Conservation (phyloP, 2,797 vertebrate species). For the Sebastes miniatus region DNA sequence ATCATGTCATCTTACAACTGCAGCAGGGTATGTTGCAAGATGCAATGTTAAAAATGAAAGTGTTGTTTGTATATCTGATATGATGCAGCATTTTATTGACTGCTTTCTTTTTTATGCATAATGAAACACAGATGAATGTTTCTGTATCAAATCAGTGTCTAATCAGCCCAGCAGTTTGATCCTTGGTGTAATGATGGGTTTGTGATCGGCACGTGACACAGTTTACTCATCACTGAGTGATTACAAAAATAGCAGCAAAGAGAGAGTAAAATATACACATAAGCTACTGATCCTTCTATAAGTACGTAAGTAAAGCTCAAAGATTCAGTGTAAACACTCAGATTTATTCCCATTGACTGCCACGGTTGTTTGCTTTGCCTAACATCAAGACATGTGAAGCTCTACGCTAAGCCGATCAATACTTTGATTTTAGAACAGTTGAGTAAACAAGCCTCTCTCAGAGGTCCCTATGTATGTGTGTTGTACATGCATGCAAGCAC, state of each 20-base stretch:
- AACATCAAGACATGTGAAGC: slow-evolving; percentile 3
- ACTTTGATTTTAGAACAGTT: slow-evolving; percentile 21
- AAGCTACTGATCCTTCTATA: neutral
- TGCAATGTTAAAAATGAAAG: slow-evolving; percentile 30
- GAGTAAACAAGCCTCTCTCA: slow-evolving; percentile 41
- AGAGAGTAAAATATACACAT: neutral
- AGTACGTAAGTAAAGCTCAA: neutral
- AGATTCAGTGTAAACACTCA: neutral
- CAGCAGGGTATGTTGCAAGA: neutral
- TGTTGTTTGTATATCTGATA: slow-evolving; percentile 22
- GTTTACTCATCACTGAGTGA: neutral
- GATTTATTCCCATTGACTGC: neutral
- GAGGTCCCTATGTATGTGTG: neutral
- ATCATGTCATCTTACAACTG: slow-evolving; percentile 18
- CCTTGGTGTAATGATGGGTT: slow-evolving; percentile 1
- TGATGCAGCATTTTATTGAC: slow-evolving; percentile 5
- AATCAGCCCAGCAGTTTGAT: slow-evolving; percentile 14
- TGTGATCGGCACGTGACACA: neutral
- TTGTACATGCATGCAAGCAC: neutral
- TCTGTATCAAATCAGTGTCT: slow-evolving; percentile 1
- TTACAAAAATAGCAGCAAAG: neutral
- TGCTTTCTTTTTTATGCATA: slow-evolving; percentile 9
- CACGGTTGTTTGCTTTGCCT: neutral
- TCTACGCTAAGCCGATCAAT: slow-evolving; percentile 11
- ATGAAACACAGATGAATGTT: slow-evolving; percentile 23